Conservation (phyloP, 2,113 vertebrate genomes). For the Mixornis gularis region DNA sequence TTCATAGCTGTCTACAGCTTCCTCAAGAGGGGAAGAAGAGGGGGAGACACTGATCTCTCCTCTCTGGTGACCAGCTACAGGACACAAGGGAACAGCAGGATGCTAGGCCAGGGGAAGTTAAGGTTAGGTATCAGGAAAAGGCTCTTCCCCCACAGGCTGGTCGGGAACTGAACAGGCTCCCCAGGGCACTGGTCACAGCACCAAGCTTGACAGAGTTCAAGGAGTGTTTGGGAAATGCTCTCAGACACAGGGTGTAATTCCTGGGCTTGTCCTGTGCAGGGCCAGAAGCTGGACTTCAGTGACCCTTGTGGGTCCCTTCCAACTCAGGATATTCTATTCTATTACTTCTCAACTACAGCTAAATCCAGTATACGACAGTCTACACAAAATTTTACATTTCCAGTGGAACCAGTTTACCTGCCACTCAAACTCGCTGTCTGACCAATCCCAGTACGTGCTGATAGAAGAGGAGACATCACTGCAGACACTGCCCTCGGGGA, state of each 20-base stretch:
- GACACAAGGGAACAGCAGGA: neutral
- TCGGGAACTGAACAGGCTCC: neutral
- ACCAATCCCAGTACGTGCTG: slow-evolving; percentile 99
- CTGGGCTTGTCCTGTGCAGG: neutral
- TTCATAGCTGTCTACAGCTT: neutral
- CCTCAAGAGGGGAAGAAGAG: neutral
- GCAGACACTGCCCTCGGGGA: slow-evolving; percentile 96
- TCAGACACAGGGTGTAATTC: neutral
- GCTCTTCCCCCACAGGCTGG: neutral
- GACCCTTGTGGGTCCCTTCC: neutral
- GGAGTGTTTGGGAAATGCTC: accelerated
- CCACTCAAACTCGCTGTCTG: slow-evolving; percentile 99
- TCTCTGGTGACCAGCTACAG: neutral
- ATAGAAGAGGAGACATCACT: slow-evolving; percentile 98
- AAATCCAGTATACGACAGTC: neutral
- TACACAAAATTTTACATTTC: neutral
- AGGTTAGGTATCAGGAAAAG: neutral
- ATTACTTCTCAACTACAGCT: neutral
- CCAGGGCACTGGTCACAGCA: neutral
- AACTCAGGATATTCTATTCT: neutral
- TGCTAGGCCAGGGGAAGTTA: neutral
- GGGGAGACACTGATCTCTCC: neutral
- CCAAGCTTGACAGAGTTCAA: neutral
- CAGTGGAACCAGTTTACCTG: slow-evolving; percentile 78
- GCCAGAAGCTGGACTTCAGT: neutral